These are phyloP conservation scores for Spodoptera picta DNA, from an alignment of 2,888 invertebrate species.

Conservation along the genomic window DNA sequence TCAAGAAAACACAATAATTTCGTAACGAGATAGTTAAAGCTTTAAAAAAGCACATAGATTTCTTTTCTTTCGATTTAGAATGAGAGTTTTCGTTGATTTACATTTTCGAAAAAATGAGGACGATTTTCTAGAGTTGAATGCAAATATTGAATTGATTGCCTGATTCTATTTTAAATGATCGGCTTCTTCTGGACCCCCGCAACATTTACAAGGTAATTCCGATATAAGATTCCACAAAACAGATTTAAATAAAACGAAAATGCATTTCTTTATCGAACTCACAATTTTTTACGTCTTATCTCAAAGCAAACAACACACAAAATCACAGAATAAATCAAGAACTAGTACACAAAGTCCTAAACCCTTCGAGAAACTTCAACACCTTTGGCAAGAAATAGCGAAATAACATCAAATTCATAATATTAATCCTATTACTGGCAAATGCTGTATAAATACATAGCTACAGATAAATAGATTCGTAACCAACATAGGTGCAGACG, in stretches of 20 bases:
- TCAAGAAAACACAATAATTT: conserved; percentile 62
- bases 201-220: too few species aligned
- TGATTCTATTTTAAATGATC: too few species aligned
- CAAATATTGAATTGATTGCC: too few species aligned
- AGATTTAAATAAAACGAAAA: too few species aligned
- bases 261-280: too few species aligned
- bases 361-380: too few species aligned
- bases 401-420: neutral
- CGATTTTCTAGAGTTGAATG: neutral
- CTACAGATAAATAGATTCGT: conserved; percentile 30
- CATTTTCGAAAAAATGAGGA: neutral
- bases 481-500: conserved; percentile 36
- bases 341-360: neutral
- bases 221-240: too few species aligned
- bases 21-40: conserved; percentile 55
- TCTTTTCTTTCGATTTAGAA: neutral
- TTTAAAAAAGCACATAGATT: conserved; percentile 19
- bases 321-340: neutral
- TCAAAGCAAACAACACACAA: neutral
- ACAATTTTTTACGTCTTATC: too few species aligned
- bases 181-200: too few species aligned
- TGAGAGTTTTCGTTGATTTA: neutral
- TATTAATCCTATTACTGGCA: neutral
- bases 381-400: too few species aligned
- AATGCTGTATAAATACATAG: conserved; percentile 24